These are phyloP conservation scores for Gryllus bimaculatus DNA, from an alignment of 1,140 invertebrate species.

Conservation along the genomic window DNA sequence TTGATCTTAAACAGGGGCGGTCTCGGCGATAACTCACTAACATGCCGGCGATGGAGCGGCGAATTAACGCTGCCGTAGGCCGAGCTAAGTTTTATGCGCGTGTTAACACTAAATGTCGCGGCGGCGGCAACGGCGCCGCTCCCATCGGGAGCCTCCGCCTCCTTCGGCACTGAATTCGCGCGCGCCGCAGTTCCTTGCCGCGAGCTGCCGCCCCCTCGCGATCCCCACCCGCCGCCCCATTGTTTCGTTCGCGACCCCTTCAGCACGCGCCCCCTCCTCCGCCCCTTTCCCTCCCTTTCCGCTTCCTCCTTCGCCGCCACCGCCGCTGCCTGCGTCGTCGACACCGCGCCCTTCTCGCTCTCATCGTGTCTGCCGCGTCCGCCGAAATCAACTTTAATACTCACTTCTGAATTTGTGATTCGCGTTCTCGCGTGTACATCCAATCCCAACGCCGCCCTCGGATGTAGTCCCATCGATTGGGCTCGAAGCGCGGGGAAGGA, in stretches of 20 bases:
- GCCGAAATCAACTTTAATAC: not conserved
- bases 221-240: no score
- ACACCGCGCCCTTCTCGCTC: no score
- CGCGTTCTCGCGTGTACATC: conserved; percentile 2
- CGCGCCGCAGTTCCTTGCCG: no score
- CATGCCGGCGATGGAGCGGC: not conserved
- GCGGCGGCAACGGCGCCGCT: not conserved
- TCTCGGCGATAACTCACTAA: not conserved
- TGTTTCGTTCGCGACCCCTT: no score
- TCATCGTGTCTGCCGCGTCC: not conserved
- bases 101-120: not conserved
- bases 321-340: no score
- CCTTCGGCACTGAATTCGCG: no score
- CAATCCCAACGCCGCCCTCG: not conserved
- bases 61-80: not conserved
- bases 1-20: conserved; percentile 3
- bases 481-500: not conserved
- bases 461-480: not conserved
- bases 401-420: conserved; percentile 1
- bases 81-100: not conserved
- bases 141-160: no score
- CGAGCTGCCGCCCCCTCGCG: no score
- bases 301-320: no score
- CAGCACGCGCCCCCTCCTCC: no score
- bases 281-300: no score